Conservation (phyloP, 2,797 vertebrate species). For the Bucorvus abyssinicus region DNA sequence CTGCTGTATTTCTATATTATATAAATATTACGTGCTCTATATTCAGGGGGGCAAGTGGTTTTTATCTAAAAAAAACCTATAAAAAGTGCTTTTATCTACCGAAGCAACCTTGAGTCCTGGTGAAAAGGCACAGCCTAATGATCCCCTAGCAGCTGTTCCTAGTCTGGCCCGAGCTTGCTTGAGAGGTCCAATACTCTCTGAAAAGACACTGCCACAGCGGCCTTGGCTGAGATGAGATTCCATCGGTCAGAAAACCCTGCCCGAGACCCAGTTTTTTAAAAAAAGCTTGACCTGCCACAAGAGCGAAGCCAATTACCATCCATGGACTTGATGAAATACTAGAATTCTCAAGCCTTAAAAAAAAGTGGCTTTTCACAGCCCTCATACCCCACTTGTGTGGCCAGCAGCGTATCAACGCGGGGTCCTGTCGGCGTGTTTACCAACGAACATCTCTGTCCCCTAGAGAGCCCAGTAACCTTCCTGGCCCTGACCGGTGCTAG, state of each 20-base stretch:
- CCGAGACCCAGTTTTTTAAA: background rate
- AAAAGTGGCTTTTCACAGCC: background rate
- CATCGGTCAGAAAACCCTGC: background rate
- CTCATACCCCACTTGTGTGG: accelerated
- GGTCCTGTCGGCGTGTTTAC: background rate
- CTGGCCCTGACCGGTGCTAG: background rate
- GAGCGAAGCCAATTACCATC: background rate
- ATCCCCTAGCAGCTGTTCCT: background rate
- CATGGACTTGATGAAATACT: background rate
- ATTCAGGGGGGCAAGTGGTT: no score
- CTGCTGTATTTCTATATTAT: no score
- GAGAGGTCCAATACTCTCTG: background rate
- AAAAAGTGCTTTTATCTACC: no score
- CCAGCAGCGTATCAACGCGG: no score
- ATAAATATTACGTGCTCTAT: no score
- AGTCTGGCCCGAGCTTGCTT: accelerated
- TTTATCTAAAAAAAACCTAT: no score
- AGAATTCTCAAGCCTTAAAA: background rate
- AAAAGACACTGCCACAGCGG: background rate
- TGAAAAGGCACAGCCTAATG: background rate
- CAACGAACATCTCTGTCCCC: background rate
- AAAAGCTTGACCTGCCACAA: background rate
- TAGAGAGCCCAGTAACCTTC: accelerated
- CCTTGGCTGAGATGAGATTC: background rate
- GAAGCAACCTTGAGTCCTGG: background rate